These are phyloP conservation scores for Tympanuchus pallidicinctus DNA, from an alignment of 2,113 vertebrate genomes.

Conservation along the genomic window DNA sequence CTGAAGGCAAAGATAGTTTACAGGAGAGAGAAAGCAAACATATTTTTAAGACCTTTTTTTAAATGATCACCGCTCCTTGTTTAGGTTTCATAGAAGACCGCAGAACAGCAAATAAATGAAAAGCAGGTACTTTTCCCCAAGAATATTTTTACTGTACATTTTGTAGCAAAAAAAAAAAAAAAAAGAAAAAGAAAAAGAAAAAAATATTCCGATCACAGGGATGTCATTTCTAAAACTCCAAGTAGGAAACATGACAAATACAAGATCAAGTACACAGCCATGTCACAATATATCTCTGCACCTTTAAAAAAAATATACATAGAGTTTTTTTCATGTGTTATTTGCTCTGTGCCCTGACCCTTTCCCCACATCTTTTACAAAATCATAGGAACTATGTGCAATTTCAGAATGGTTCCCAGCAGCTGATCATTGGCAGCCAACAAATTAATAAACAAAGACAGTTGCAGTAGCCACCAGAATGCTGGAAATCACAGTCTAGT, in stretches of 20 bases:
- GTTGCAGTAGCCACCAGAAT: slow-evolving; percentile 7
- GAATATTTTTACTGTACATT: slow-evolving; percentile 77
- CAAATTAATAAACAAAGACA: slow-evolving; percentile 16
- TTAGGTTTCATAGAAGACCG: background rate
- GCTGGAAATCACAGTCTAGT: background rate
- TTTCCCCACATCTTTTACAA: slow-evolving; percentile 20
- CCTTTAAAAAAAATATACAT: slow-evolving; percentile 51
- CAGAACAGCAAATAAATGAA: slow-evolving; percentile 48
- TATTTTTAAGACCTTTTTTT: background rate
- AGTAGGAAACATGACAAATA: slow-evolving; percentile 75
- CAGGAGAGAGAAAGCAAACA: background rate
- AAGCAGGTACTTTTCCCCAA: slow-evolving; percentile 32
- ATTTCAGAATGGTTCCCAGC: slow-evolving; percentile 26
- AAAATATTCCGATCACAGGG: slow-evolving; percentile 72
- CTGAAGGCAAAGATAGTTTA: background rate
- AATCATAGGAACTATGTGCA: slow-evolving; percentile 38
- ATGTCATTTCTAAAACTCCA: slow-evolving; percentile 72
- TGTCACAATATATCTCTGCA: slow-evolving; percentile 70
- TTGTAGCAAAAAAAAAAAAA: slow-evolving; percentile 62
- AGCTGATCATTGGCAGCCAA: background rate
- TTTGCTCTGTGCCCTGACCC: slow-evolving; percentile 24
- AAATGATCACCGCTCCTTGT: background rate
- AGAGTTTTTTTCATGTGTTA: background rate
- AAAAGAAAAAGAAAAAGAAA: slow-evolving; percentile 39
- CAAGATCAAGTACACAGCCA: slow-evolving; percentile 72